phyloP scores from a whole-genome alignment of 2,113 vertebrate species.

The Shinisaurus crocodilurus region DNA sequence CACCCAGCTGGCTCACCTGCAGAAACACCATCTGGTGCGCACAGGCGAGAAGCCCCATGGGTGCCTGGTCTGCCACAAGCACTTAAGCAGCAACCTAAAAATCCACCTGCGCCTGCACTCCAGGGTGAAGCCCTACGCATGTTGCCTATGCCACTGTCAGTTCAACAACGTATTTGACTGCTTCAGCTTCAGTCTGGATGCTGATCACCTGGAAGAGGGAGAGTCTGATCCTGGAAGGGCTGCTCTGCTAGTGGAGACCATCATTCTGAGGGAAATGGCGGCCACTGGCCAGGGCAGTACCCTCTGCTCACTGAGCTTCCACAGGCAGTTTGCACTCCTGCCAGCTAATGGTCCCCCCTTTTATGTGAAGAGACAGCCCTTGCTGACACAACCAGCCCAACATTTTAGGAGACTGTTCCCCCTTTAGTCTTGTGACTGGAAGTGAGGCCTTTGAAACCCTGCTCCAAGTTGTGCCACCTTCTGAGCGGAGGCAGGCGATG shows the following conservation, averaged over 20 bases:
- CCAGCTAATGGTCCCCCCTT: neutral
- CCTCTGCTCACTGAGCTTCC: constrained; percentile 3
- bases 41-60: no score
- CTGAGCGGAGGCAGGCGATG: neutral
- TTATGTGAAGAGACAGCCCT: neutral
- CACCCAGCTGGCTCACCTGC: no score
- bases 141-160: constrained; percentile 76
- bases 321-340: neutral
- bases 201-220: constrained; percentile 53
- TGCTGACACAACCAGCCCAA: neutral
- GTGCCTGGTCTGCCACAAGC: constrained; percentile 85
- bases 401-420: neutral
- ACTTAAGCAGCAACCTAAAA: constrained; percentile 90
- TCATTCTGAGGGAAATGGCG: constrained; percentile 66
- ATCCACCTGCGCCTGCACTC: constrained; percentile 86
- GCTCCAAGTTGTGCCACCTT: neutral
- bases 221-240: constrained; percentile 47
- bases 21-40: no score
- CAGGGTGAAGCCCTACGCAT: constrained; percentile 77
- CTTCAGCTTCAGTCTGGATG: constrained; percentile 79
- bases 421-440: neutral
- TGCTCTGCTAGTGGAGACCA: constrained; percentile 63
- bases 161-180: constrained; percentile 76
- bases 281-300: constrained; percentile 67
- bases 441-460: neutral